phyloP scores from a whole-genome alignment of 1,140 invertebrate species.

The Aphelinus certus region DNA sequence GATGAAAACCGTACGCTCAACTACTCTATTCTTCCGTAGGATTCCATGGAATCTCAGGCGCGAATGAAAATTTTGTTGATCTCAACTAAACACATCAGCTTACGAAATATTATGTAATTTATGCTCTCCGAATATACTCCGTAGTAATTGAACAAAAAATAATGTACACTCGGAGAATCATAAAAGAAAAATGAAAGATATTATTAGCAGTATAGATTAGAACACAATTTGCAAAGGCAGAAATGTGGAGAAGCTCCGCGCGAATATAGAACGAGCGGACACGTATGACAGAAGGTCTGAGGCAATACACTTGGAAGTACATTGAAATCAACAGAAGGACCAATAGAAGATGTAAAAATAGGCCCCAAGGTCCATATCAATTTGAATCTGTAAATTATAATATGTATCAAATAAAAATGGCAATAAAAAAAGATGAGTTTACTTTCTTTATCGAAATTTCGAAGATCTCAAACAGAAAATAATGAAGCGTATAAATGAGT shows the following conservation, averaged over 20 bases:
- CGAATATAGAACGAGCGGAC: background rate
- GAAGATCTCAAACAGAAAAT: background rate
- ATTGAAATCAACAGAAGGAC: background rate
- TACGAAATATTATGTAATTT: background rate
- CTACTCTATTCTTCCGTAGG: background rate
- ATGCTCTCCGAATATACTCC: background rate
- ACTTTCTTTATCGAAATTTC: background rate
- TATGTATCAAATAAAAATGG: background rate
- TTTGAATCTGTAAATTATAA: no score
- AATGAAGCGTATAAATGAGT: background rate
- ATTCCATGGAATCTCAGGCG: background rate
- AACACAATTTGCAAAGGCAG: background rate
- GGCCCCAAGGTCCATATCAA: background rate
- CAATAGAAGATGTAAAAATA: background rate
- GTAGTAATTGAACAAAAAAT: no score
- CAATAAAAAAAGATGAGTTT: background rate
- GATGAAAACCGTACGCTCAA: background rate
- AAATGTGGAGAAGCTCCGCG: background rate
- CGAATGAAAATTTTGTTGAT: background rate
- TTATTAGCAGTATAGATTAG: no score
- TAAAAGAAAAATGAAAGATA: no score
- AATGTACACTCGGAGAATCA: no score
- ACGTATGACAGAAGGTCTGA: background rate
- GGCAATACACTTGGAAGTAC: slow-evolving; percentile 1
- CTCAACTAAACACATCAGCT: background rate